Percentiles rank a stretch among this genome's conserved stretches.
Conservation (phyloP, 2,797 vertebrate species). For the Microchirus variegatus region DNA sequence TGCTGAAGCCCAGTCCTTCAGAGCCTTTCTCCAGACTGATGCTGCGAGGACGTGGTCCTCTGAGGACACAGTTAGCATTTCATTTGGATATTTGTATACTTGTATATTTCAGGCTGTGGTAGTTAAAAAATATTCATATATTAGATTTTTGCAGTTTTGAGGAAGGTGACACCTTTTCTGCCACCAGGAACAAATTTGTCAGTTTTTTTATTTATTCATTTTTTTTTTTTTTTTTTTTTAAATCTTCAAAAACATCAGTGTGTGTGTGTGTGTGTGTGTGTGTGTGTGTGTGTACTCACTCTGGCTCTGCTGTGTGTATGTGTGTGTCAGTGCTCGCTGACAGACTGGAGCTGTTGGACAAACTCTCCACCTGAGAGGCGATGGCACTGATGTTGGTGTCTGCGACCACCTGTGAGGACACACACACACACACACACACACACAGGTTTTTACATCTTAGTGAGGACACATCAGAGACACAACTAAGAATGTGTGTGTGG, state of each 20-base stretch:
- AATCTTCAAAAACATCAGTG: too few relatives aligned
- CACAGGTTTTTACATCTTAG: background rate
- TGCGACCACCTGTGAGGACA: constrained; percentile 85
- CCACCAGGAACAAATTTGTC: too few relatives aligned
- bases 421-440: constrained; percentile 5
- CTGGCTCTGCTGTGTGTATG: constrained; percentile 76
- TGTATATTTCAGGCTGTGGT: too few relatives aligned
- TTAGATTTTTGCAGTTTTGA: too few relatives aligned
- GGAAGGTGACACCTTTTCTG: too few relatives aligned
- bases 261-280: constrained; percentile 5
- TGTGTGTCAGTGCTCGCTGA: constrained; percentile 71
- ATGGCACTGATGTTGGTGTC: constrained; percentile 95
- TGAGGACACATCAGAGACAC: too few relatives aligned
- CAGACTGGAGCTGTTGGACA: constrained; percentile 78
- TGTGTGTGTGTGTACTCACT: constrained; percentile 79
- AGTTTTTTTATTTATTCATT: too few relatives aligned
- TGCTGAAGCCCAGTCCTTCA: constrained; percentile 96
- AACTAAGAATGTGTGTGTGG: background rate
- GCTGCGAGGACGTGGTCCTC: constrained; percentile 85
- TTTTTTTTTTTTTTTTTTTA: too few relatives aligned
- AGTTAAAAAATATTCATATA: too few relatives aligned
- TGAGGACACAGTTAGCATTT: constrained; percentile 49
- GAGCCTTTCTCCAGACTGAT: constrained; percentile 93
- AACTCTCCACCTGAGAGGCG: constrained; percentile 89
- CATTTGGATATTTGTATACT: background rate